These are phyloP conservation scores for Phortica variegata DNA, from an alignment of 1,140 invertebrate species.

Conservation along the genomic window DNA sequence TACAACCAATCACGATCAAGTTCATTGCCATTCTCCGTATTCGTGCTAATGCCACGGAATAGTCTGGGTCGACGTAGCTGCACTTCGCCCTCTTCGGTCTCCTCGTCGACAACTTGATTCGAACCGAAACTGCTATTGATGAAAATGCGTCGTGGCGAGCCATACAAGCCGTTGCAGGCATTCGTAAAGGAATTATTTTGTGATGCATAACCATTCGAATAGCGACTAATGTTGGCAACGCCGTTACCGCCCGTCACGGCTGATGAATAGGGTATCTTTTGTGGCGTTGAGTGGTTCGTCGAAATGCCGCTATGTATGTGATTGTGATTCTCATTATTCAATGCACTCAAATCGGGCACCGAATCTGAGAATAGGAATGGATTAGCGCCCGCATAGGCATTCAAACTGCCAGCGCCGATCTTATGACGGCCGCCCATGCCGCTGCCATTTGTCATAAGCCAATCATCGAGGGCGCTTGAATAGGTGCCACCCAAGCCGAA, in stretches of 20 bases:
- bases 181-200: slow-evolving; percentile 49
- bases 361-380: slow-evolving; percentile 54
- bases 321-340: slow-evolving; percentile 55
- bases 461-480: slow-evolving; percentile 58
- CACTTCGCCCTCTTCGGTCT: slow-evolving; percentile 50
- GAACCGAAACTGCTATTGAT: slow-evolving; percentile 50
- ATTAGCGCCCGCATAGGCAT: slow-evolving; percentile 45
- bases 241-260: neutral
- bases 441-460: slow-evolving; percentile 56
- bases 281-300: slow-evolving; percentile 53
- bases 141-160: slow-evolving; percentile 47
- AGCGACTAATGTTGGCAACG: slow-evolving; percentile 47
- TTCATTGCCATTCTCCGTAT: slow-evolving; percentile 51
- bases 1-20: slow-evolving; percentile 54
- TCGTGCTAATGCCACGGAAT: slow-evolving; percentile 37
- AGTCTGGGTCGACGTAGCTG: slow-evolving; percentile 43
- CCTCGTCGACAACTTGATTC: slow-evolving; percentile 54
- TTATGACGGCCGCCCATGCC: slow-evolving; percentile 34
- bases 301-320: slow-evolving; percentile 47
- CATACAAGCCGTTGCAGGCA: slow-evolving; percentile 28
- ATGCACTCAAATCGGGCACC: slow-evolving; percentile 50
- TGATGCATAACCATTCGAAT: slow-evolving; percentile 48
- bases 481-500: slow-evolving; percentile 49
- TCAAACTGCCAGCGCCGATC: slow-evolving; percentile 49
- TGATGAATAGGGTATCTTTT: slow-evolving; percentile 45